Evolutionary conservation across 2,113 vertebrate species (phyloP).

Genomic region (Puma concolor): DNA sequence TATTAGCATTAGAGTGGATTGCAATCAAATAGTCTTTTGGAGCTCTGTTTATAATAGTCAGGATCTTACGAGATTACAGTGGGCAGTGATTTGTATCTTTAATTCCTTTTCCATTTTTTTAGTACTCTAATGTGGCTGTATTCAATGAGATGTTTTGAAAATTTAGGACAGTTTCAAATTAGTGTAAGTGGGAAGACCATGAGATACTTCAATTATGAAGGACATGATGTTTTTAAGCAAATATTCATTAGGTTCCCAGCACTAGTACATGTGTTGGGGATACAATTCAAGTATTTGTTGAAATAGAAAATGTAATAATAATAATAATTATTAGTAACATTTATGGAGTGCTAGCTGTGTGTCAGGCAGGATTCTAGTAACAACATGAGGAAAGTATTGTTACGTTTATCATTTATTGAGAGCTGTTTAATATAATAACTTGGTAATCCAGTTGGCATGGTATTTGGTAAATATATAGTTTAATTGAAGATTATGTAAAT

Average conservation of each 20-base stretch:
- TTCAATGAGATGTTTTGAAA: conserved; percentile 7
- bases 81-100: not conserved
- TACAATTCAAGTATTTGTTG: not conserved
- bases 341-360: not conserved
- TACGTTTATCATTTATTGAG: not conserved
- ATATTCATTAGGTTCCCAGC: not conserved
- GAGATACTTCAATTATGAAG: not conserved
- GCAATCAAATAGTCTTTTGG: not conserved
- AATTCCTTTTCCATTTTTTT: not conserved
- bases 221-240: not conserved
- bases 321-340: not conserved
- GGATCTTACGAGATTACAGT: not conserved
- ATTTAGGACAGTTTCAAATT: not conserved
- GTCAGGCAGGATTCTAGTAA: not conserved
- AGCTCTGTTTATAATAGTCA: not conserved
- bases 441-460: not conserved
- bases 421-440: not conserved
- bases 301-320: not conserved
- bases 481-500: not conserved
- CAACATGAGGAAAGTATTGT: not conserved
- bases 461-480: not conserved
- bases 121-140: not conserved
- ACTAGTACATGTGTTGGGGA: not conserved
- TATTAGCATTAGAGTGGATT: not conserved
- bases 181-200: not conserved